Evolutionary conservation across 2,888 invertebrate genomes (phyloP).

Genomic region (Pristionchus fissidentatus): DNA sequence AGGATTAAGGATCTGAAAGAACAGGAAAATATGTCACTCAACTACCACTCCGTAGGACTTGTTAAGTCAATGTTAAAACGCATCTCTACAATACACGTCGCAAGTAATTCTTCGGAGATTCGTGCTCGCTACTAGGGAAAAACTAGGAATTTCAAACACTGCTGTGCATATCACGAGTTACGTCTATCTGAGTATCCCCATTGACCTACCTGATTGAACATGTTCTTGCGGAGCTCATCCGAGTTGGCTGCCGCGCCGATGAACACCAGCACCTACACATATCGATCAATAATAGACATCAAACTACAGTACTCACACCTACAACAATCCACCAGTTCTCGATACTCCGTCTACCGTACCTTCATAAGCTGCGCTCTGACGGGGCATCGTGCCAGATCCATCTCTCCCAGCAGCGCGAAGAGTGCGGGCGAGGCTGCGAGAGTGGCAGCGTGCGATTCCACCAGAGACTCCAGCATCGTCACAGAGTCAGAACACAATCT

Average conservation of each 20-base stretch:
- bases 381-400: constrained; percentile 51
- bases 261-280: constrained; percentile 83
- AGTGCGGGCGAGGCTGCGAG: constrained; percentile 58
- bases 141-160: too few species aligned
- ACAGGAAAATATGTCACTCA: too few species aligned
- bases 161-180: too few species aligned
- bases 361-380: constrained; percentile 49
- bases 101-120: too few species aligned
- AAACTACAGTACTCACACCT: neutral
- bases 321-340: neutral
- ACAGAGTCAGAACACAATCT: constrained; percentile 62
- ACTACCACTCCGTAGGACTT: too few species aligned
- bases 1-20: constrained; percentile 65
- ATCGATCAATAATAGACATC: neutral
- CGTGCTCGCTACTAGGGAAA: too few species aligned
- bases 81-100: too few species aligned
- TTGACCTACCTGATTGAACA: constrained; percentile 65
- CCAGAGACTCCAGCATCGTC: constrained; percentile 80
- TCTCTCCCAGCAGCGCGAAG: constrained; percentile 54
- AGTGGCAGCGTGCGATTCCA: constrained; percentile 75
- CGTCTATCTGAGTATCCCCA: too few species aligned
- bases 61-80: neutral
- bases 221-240: constrained; percentile 60
- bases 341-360: neutral
- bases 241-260: constrained; percentile 68